Evolutionary conservation across 2,797 vertebrate genomes (phyloP).

Genomic region (Heterohyrax brucei): DNA sequence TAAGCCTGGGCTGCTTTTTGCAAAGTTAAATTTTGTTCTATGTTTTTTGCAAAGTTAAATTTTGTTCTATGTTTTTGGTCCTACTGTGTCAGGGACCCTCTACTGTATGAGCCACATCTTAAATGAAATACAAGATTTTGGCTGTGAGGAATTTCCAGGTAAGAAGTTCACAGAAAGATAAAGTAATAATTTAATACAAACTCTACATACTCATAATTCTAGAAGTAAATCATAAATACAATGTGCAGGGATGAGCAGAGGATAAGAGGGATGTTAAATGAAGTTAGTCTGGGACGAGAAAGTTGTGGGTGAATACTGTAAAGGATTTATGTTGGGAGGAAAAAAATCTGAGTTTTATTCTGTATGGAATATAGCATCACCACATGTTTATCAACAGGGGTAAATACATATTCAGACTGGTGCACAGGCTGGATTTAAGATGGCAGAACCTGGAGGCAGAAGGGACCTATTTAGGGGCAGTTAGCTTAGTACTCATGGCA

Average conservation of each 20-base stretch:
- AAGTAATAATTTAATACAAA: background rate
- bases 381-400: background rate
- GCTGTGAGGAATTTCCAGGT: background rate
- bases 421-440: background rate
- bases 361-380: background rate
- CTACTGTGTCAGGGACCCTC: too few relatives aligned
- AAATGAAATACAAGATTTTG: background rate
- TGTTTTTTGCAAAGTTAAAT: too few relatives aligned
- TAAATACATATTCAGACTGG: background rate
- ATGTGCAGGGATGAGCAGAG: background rate
- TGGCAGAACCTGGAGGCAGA: background rate
- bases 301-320: background rate
- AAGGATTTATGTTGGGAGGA: background rate
- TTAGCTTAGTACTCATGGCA: constrained; percentile 20
- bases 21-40: too few relatives aligned
- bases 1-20: too few relatives aligned
- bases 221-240: background rate
- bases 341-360: background rate
- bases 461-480: background rate
- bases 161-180: background rate
- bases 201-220: background rate
- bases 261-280: background rate
- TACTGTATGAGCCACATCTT: background rate
- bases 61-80: too few relatives aligned
- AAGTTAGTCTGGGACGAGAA: background rate